Percentiles rank a stretch among this genome's conserved stretches.
Conservation (phyloP, 2,113 vertebrate genomes). For the Calyptomena viridis region DNA sequence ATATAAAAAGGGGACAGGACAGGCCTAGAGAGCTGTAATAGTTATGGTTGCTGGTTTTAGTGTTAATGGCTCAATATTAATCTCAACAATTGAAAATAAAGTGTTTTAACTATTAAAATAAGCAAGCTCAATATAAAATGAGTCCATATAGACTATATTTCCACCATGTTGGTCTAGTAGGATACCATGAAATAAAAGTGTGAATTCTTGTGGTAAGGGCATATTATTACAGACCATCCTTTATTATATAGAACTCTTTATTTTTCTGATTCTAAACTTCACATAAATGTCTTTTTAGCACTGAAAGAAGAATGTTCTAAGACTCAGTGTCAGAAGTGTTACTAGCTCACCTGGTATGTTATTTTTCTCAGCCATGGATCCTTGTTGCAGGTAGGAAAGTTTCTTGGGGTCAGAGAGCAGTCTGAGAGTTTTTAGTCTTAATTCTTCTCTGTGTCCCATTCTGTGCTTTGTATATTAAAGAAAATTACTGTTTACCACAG, state of each 20-base stretch:
- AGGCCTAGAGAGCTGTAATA: background rate
- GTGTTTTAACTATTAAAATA: background rate
- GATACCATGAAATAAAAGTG: background rate
- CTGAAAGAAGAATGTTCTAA: background rate
- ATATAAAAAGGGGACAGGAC: background rate
- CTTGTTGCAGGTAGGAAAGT: background rate
- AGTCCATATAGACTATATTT: accelerated
- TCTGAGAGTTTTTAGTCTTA: background rate
- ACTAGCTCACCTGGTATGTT: accelerated
- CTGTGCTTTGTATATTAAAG: background rate
- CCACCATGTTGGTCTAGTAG: accelerated
- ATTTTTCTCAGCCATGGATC: background rate
- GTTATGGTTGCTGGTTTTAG: background rate
- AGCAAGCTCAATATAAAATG: accelerated
- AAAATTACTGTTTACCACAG: background rate
- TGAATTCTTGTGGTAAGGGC: accelerated
- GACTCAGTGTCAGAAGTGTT: background rate
- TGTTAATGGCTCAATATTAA: accelerated
- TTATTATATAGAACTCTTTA: background rate
- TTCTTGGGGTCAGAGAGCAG: accelerated
- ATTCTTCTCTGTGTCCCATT: background rate
- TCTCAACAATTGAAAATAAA: background rate
- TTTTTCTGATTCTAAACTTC: background rate
- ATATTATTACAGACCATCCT: background rate
- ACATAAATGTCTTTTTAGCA: background rate